Conservation (phyloP, 2,888 invertebrate genomes). For the Calliphora vomitoria region DNA sequence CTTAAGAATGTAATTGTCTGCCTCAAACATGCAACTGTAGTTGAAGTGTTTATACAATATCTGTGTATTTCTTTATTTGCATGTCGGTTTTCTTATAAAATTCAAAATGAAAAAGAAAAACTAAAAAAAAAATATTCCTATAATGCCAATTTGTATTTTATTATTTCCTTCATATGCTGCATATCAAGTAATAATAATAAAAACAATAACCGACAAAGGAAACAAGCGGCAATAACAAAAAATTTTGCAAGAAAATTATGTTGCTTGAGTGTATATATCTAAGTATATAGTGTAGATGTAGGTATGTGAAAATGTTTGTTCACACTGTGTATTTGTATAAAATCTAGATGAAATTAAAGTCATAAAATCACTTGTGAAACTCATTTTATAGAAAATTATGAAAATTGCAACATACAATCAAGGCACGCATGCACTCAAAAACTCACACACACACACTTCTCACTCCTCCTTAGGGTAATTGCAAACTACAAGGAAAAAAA, state of each 20-base stretch:
- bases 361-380: conserved; percentile 48
- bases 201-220: conserved; percentile 52
- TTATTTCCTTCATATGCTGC: too few species aligned
- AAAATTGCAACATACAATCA: conserved; percentile 12
- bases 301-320: background rate
- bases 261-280: background rate
- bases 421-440: background rate
- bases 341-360: conserved; percentile 2
- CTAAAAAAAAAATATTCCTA: conserved; percentile 5
- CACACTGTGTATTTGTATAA: conserved; percentile 10
- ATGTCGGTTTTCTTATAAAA: background rate
- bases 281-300: background rate
- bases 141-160: conserved; percentile 68
- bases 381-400: conserved; percentile 3
- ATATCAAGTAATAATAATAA: conserved; percentile 50
- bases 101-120: background rate
- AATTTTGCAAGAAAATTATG: conserved; percentile 15
- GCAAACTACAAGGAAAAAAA: background rate
- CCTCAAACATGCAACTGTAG: background rate
- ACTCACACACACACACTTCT: background rate
- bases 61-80: background rate
- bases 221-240: conserved; percentile 14
- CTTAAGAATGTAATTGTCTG: conserved; percentile 61
- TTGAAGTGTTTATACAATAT: background rate
- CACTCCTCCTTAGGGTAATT: background rate